phyloP scores from a whole-genome alignment of 2,797 vertebrate genomes.

The Cossypha polioptera region DNA sequence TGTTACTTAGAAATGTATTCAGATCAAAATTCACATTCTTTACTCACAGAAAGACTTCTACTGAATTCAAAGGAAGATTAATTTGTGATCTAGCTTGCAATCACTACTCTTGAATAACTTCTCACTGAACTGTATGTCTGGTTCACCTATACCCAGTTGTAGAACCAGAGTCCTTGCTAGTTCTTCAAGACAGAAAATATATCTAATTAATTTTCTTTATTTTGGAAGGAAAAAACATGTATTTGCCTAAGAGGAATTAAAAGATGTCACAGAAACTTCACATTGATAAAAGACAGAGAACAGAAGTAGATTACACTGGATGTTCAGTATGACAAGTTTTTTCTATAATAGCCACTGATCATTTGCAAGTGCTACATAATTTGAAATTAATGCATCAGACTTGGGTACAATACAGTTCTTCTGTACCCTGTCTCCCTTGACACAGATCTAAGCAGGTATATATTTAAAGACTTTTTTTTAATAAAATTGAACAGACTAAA shows the following conservation, averaged over 20 bases:
- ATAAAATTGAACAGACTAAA: slow-evolving; percentile 60
- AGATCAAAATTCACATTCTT: neutral
- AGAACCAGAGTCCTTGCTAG: neutral
- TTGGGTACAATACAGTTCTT: neutral
- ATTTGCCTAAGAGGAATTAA: neutral
- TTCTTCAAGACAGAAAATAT: neutral
- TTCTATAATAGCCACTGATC: neutral
- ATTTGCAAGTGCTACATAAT: neutral
- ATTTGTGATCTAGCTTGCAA: neutral
- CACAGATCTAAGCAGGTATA: slow-evolving; percentile 9
- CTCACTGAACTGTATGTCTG: neutral
- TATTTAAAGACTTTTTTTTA: slow-evolving; percentile 43
- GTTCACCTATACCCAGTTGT: neutral
- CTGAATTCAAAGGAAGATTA: neutral
- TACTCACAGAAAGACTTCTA: neutral
- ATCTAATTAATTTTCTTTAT: neutral
- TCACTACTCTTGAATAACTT: neutral
- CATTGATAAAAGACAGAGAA: neutral
- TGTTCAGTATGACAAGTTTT: neutral
- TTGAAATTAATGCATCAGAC: neutral
- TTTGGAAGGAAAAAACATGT: neutral
- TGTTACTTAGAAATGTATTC: neutral
- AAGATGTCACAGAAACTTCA: neutral
- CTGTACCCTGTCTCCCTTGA: neutral
- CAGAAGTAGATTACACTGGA: neutral